Conservation (phyloP, 2,888 invertebrate genomes). For the Leptinotarsa tumamoca region DNA sequence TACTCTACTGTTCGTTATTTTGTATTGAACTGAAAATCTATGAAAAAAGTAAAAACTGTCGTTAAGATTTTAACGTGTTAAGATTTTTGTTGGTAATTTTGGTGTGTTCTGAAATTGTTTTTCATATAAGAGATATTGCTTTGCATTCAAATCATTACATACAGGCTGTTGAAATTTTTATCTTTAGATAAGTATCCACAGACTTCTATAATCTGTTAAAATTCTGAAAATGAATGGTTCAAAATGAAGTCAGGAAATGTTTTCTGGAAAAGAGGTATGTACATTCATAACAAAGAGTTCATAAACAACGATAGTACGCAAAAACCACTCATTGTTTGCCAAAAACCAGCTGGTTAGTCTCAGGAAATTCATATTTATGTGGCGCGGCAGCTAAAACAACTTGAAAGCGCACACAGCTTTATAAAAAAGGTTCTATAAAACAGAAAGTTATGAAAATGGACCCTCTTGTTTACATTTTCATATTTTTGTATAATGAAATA, state of each 20-base stretch:
- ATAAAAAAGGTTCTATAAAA: constrained; percentile 25
- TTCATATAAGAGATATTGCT: no score
- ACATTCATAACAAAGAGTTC: constrained; percentile 8
- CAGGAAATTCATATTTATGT: constrained; percentile 28
- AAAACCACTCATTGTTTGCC: constrained; percentile 25
- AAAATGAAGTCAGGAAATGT: neutral
- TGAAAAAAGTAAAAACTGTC: no score
- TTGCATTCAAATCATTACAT: no score
- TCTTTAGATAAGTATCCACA: no score
- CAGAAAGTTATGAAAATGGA: constrained; percentile 29
- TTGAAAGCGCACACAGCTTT: constrained; percentile 22
- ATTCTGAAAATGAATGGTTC: no score
- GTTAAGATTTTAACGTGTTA: no score
- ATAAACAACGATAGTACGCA: constrained; percentile 14
- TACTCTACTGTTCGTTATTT: no score
- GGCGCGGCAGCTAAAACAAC: constrained; percentile 23
- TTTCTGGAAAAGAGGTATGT: constrained; percentile 1
- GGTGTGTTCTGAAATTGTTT: no score
- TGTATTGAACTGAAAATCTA: no score
- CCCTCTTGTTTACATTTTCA: constrained; percentile 33
- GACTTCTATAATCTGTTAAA: no score
- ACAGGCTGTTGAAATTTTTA: no score
- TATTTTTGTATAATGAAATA: constrained; percentile 33
- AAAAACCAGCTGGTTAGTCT: constrained; percentile 25
- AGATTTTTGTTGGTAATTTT: no score